Evolutionary conservation across 92 coral and sea anemone genomes (phyloP).

Genomic region (Phenganax subtilis): DNA sequence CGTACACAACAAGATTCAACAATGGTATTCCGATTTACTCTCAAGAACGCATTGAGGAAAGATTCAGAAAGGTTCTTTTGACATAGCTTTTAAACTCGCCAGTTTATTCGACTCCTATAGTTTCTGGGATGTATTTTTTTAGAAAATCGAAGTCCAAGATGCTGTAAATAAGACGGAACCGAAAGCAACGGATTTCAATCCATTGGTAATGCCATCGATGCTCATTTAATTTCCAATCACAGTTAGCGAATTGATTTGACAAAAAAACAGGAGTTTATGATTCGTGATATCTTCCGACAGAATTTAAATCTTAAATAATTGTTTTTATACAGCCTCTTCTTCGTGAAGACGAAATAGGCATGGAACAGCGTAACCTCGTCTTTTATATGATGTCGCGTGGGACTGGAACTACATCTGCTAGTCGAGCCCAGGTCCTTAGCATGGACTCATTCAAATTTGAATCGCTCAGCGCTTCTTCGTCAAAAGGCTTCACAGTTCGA

Average conservation of each 20-base stretch:
- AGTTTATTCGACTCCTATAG: neutral
- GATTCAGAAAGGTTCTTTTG: slow-evolving; percentile 66
- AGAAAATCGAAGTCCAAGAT: slow-evolving; percentile 6
- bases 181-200: neutral
- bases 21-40: slow-evolving; percentile 90
- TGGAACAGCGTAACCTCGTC: slow-evolving; percentile 78
- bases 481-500: slow-evolving; percentile 74
- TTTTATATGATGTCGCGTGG: slow-evolving; percentile 73
- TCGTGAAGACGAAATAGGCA: slow-evolving; percentile 66
- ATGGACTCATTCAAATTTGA: slow-evolving; percentile 73
- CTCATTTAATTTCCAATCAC: too few relatives aligned
- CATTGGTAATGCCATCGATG: neutral
- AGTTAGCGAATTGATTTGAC: neutral
- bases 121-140: neutral
- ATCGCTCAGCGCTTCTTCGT: slow-evolving; percentile 61
- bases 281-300: too few relatives aligned
- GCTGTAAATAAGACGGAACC: neutral
- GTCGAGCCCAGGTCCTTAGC: slow-evolving; percentile 43
- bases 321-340: slow-evolving; percentile 39
- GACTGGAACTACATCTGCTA: slow-evolving; percentile 30
- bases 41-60: slow-evolving; percentile 72
- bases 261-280: neutral
- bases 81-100: neutral
- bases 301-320: neutral
- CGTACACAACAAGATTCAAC: slow-evolving; percentile 73